Base-by-base conservation (phyloP, 2,888 invertebrate species). In the Molorchus minor region DNA sequence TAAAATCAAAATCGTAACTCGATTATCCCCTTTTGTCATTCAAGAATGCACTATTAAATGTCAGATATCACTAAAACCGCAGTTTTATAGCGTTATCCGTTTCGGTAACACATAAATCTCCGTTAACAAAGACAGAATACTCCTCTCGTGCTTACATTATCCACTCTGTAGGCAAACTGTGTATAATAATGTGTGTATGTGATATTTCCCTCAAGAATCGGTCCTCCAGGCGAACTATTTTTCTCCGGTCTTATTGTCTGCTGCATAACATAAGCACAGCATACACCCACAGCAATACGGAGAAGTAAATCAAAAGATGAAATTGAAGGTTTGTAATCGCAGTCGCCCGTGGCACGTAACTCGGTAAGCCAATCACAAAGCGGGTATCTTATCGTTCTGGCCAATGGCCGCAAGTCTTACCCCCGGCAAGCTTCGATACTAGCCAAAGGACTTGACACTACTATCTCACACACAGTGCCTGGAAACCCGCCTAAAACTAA, bases 321-420 rank as follows among this genome's bases (percentile, higher is more conserved):
- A 77, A 78, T 79, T 77, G 78, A 77, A 76, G 77, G 78, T 78
- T 75, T 76, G 72, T 74, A 75, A 77, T 76, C 77, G 75, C 72
- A 68, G 74, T 75, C 70, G 75, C 78, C 77, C 67, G 72, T 71
- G 77, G 78, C 77, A 74, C 76, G 77, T 75, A 77, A 77, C 77
- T 75, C 77, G 77, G 77, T 76, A 77, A 75, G 76, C 80, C 80
- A 79, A 79, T 78, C 73, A 77, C 77, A 74, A 71, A 71, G 74
- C 77, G 73, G 70, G 71, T 72, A 73, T 70, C 72, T 70, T 73
- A 71, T 69, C 71, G 74, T 70, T 72, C 76, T 76, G 78, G 78
- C 79, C 80, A 80, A 80, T 80, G 79, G 79, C 80, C 80, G 78
- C 74, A 71, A 77, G 79, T 76, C 75, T 76, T 76, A 73, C 77